Percentiles rank a stretch among this genome's conserved stretches.
Conservation (phyloP, 2,888 invertebrate genomes). For the Pachydiplax longipennis region DNA sequence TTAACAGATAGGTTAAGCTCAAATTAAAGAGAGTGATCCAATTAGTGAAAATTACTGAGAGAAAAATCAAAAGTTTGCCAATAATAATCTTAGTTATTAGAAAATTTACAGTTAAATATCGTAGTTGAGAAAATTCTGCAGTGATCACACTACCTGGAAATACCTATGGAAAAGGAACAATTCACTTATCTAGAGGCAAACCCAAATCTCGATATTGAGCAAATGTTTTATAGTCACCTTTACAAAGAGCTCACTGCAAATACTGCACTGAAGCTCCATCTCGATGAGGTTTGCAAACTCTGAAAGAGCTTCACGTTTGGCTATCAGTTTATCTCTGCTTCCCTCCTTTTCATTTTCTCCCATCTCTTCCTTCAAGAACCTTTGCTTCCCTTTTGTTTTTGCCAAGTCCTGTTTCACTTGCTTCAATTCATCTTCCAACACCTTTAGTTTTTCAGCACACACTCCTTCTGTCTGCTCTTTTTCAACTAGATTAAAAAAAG, state of each 20-base stretch:
- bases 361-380: conserved; percentile 63
- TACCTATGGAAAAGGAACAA: too few species aligned
- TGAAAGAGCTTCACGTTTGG: conserved; percentile 54
- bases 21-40: too few species aligned
- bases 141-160: too few species aligned
- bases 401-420: conserved; percentile 49
- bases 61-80: too few species aligned
- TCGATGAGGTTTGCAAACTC: conserved; percentile 69
- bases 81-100: too few species aligned
- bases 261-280: conserved; percentile 75
- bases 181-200: too few species aligned
- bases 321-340: conserved; percentile 48
- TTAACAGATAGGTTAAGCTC: too few species aligned
- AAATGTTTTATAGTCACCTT: conserved; percentile 58
- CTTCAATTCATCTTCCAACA: conserved; percentile 45
- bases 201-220: too few species aligned
- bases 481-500: conserved; percentile 22
- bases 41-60: too few species aligned
- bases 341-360: conserved; percentile 50
- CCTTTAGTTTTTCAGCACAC: conserved; percentile 46
- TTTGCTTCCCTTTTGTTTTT: conserved; percentile 56
- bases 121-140: neutral
- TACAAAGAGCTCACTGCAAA: conserved; percentile 78
- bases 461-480: conserved; percentile 58
- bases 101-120: too few species aligned